These are phyloP conservation scores for Chymomyza amoena DNA, from an alignment of 2,888 invertebrate genomes.

Conservation along the genomic window DNA sequence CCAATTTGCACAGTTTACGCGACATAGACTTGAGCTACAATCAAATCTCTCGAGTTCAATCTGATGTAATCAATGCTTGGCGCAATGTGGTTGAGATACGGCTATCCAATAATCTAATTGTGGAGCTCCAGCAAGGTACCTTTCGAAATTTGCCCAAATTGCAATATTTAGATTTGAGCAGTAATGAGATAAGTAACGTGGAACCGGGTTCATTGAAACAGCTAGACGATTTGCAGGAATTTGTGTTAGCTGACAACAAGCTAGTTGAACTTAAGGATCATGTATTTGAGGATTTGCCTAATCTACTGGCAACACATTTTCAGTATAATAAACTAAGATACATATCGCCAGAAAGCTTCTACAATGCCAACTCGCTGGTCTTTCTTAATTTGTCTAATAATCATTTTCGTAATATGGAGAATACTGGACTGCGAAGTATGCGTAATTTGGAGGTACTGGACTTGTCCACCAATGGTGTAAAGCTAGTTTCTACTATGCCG, in stretches of 20 bases:
- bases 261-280: conserved; percentile 87
- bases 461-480: conserved; percentile 88
- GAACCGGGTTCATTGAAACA: conserved; percentile 86
- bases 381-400: conserved; percentile 92
- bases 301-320: conserved; percentile 83
- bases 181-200: conserved; percentile 87
- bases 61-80: conserved; percentile 85
- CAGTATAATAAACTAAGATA: conserved; percentile 88
- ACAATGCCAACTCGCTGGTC: conserved; percentile 87
- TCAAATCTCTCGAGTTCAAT: conserved; percentile 84
- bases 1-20: conserved; percentile 84
- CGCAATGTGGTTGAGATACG: conserved; percentile 85
- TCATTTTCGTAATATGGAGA: conserved; percentile 86
- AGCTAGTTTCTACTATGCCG: conserved; percentile 84
- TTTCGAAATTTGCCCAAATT: conserved; percentile 86
- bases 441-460: conserved; percentile 91
- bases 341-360: conserved; percentile 87
- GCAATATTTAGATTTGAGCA: conserved; percentile 87
- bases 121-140: conserved; percentile 84
- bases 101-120: conserved; percentile 87
- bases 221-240: conserved; percentile 84
- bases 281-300: conserved; percentile 87
- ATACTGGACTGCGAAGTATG: conserved; percentile 86
- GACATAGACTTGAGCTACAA: conserved; percentile 89
- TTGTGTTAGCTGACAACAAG: conserved; percentile 86